A percentile compares a stretch with the other conserved stretches of the same genome.
Conservation (phyloP, 1,140 invertebrate species). For the Drosophila jambulina region DNA sequence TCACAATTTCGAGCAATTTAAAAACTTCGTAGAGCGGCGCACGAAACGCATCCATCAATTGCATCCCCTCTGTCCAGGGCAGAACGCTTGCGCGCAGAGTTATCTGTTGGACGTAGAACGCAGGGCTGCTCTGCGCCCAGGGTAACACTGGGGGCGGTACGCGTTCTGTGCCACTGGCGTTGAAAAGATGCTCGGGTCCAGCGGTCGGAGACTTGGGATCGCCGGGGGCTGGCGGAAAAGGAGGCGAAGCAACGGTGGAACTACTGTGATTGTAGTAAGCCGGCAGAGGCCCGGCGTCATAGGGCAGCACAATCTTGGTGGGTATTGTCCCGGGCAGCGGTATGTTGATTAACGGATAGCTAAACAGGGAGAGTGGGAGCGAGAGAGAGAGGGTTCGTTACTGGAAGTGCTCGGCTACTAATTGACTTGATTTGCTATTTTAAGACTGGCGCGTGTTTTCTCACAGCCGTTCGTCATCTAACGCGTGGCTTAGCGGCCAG, state of each 20-base stretch:
- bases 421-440: slow-evolving; percentile 41
- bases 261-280: slow-evolving; percentile 44
- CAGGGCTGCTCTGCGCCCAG: slow-evolving; percentile 86
- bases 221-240: not conserved
- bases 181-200: slow-evolving; percentile 28
- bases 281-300: slow-evolving; percentile 45
- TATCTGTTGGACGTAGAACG: slow-evolving; percentile 94
- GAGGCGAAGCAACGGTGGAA: not conserved
- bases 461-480: slow-evolving; percentile 40
- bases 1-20: slow-evolving; percentile 92
- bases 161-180: slow-evolving; percentile 42
- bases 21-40: slow-evolving; percentile 95
- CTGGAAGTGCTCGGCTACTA: slow-evolving; percentile 16
- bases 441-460: slow-evolving; percentile 22
- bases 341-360: slow-evolving; percentile 84
- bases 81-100: slow-evolving; percentile 89
- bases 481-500: slow-evolving; percentile 50
- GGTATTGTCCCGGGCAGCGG: slow-evolving; percentile 85
- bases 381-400: slow-evolving; percentile 67
- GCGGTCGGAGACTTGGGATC: slow-evolving; percentile 8
- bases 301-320: slow-evolving; percentile 84
- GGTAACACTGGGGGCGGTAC: slow-evolving; percentile 69
- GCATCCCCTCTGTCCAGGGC: slow-evolving; percentile 93
- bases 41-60: slow-evolving; percentile 94
- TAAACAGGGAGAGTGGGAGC: slow-evolving; percentile 51